Conservation (phyloP, 37 sponge, comb jelly and placozoan species). For the Petrosia ficiformis region DNA sequence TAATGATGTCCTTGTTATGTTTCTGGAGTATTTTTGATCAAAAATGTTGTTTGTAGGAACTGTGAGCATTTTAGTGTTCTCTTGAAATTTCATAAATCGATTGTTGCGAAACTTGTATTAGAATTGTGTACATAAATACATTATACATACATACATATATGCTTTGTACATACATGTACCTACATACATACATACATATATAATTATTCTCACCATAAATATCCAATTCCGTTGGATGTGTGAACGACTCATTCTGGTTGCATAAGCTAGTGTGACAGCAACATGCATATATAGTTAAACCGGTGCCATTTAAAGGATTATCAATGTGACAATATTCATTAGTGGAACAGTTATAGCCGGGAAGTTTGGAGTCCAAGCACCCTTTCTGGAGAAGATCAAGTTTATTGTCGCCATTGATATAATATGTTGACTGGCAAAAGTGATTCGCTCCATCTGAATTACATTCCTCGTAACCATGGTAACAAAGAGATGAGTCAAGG, state of each 20-base stretch:
- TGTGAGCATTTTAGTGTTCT: no score
- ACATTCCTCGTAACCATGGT: background rate
- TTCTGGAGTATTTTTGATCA: no score
- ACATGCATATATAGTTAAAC: background rate
- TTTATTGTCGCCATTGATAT: background rate
- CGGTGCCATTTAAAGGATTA: background rate
- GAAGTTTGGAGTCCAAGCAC: background rate
- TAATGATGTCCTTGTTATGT: no score
- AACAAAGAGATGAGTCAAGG: background rate
- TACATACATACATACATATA: background rate
- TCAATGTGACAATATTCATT: background rate
- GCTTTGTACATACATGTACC: background rate
- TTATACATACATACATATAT: background rate
- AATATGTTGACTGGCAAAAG: background rate
- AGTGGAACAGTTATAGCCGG: background rate
- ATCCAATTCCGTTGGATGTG: background rate
- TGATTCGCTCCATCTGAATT: background rate
- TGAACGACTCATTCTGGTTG: background rate
- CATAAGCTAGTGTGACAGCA: slow-evolving; percentile 8
- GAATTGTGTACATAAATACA: background rate
- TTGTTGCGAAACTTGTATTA: no score
- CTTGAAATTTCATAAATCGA: no score
- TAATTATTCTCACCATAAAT: background rate
- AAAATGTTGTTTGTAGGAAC: no score
- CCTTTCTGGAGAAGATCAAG: background rate